Evolutionary conservation across 2,113 vertebrate species (phyloP), one percentile per base, ranked within the genome.

Genomic region (Macaca mulatta): DNA sequence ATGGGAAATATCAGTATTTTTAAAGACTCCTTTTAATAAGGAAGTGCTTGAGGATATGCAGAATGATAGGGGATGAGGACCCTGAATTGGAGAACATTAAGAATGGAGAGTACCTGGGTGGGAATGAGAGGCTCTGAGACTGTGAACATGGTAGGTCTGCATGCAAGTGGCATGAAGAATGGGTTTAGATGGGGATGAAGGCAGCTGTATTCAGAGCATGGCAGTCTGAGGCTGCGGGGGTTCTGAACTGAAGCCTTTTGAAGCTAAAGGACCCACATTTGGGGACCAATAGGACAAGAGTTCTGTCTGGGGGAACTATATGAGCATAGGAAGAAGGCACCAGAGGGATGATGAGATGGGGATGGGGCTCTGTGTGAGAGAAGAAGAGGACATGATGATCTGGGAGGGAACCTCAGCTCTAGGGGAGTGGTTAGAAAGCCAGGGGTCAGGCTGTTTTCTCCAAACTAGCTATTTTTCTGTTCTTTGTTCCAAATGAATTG

Each of bases 401-500:
- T 48, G 20, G 59, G 52, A 55, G 45, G 74, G 27, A 77, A 40
- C 43, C 32, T 59, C 8, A 81, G 52, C 35, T 27, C 35, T 43
- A n/a, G 72, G 81, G 50, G 57, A 64, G 43, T 78, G 67, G 20
- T 80, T 80, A 82, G 83, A 87, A 95, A 96, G 38, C 70, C n/a
- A 86, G 25, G 70, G 92, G 23, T 83, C 50, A 80, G 80, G 11
- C 25, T 69, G n/a, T n/a, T 8, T 4, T 4, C 4, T 8, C 16
- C 27, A 50, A 59, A 85, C 72, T 55, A 92, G 64, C 64, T 84
- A 27, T 80, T 96, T 97, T 93, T 81, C 75, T 93, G 40, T 59
- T 59, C 84, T 97, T 98, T 94, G 89, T 97, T 97, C 81, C 45
- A 69, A 50, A 96, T 80, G 89, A 94, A 90, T 96, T 78, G 75